These are phyloP conservation scores for Rachycentron canadum DNA, from an alignment of 2,797 vertebrate species.

Conservation along the genomic window DNA sequence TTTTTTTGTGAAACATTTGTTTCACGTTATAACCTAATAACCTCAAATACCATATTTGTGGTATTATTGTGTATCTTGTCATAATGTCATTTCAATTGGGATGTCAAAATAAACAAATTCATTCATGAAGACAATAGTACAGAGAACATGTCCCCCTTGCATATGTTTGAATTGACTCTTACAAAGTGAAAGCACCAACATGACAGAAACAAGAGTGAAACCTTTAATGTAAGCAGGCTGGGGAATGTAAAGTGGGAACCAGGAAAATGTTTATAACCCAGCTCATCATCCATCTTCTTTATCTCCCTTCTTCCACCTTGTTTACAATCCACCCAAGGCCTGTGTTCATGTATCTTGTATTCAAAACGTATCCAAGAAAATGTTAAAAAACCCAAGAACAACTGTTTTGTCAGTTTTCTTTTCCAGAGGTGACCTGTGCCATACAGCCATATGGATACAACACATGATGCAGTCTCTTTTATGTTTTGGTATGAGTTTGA, in stretches of 20 bases:
- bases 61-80: neutral
- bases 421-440: neutral
- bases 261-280: slow-evolving; percentile 22
- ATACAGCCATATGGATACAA: neutral
- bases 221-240: slow-evolving; percentile 21
- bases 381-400: neutral
- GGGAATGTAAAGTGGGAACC: slow-evolving; percentile 24
- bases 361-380: slow-evolving; percentile 5
- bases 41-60: neutral
- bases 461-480: neutral
- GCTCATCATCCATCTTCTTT: neutral
- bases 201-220: slow-evolving; percentile 22
- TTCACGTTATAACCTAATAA: neutral
- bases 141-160: neutral
- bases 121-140: neutral
- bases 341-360: neutral
- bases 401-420: neutral
- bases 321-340: slow-evolving; percentile 16
- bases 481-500: neutral
- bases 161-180: neutral
- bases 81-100: neutral
- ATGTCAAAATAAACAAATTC: neutral
- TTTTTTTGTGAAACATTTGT: neutral
- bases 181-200: slow-evolving; percentile 21
- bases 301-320: slow-evolving; percentile 1